Percentiles rank a stretch among this genome's conserved stretches.
These are phyloP conservation scores for Peromyscus melanophrys DNA, from an alignment of 2,797 vertebrate genomes.

Conservation along the genomic window DNA sequence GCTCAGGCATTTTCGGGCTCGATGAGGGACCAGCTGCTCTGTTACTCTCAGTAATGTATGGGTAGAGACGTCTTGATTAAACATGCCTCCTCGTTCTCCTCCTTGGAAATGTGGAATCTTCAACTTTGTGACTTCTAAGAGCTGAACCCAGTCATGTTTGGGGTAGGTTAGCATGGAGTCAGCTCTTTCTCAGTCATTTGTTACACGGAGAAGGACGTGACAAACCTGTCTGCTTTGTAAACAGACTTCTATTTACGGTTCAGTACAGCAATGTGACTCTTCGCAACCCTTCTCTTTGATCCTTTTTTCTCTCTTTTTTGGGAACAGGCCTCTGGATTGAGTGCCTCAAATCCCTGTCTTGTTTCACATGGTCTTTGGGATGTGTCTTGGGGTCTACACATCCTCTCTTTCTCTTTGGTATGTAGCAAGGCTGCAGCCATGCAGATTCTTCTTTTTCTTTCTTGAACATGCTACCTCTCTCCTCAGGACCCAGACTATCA, in stretches of 20 bases:
- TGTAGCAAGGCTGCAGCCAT: not conserved
- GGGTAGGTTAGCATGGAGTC: not conserved
- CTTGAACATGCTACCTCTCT: not conserved
- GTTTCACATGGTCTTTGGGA: not conserved
- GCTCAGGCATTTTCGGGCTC: conserved; percentile 70
- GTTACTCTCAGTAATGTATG: conserved; percentile 37
- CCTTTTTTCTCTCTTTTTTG: not conserved
- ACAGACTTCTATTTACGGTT: not conserved
- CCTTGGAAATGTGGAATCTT: conserved; percentile 47
- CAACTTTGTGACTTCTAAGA: not conserved
- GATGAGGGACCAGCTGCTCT: conserved; percentile 74
- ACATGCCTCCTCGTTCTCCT: conserved; percentile 18
- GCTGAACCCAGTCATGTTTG: not conserved
- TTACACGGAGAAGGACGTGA: not conserved
- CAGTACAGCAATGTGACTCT: not conserved
- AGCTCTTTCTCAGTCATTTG: conserved; percentile 33
- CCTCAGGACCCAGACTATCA: not conserved
- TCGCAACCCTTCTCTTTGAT: not conserved
- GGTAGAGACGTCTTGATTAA: conserved; percentile 60
- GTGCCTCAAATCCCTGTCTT: not conserved
- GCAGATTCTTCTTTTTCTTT: not conserved
- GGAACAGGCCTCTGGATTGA: not conserved
- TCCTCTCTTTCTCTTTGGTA: not conserved
- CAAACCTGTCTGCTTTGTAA: conserved; percentile 21
- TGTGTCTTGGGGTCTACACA: not conserved